Conservation (phyloP, 2,888 invertebrate species). For the Platerodrilus igneus region DNA sequence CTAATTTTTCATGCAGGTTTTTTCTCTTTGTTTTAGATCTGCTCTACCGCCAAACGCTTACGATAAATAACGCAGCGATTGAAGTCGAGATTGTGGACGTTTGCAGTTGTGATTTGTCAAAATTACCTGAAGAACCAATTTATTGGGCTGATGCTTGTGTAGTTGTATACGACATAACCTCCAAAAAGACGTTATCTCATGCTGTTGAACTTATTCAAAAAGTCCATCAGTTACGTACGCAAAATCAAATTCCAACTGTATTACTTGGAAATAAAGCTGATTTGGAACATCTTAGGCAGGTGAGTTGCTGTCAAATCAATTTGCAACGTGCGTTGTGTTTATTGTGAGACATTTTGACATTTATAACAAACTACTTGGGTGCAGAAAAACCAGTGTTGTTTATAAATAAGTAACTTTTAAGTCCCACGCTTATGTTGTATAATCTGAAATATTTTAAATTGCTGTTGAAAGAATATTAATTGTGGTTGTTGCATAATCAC, state of each 20-base stretch:
- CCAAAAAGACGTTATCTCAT: constrained; percentile 64
- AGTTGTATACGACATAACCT: constrained; percentile 73
- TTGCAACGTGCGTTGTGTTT: no score
- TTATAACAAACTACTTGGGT: background rate
- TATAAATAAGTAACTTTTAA: background rate
- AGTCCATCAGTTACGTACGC: constrained; percentile 49
- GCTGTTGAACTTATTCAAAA: constrained; percentile 62
- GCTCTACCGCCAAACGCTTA: constrained; percentile 69
- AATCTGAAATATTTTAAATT: no score
- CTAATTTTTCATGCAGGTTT: constrained; percentile 6
- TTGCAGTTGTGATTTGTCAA: constrained; percentile 65
- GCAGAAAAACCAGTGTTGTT: background rate
- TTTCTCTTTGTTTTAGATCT: constrained; percentile 58
- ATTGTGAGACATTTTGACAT: no score
- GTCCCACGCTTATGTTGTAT: background rate
- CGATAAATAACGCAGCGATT: constrained; percentile 65
- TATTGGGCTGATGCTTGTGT: constrained; percentile 77
- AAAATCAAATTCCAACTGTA: constrained; percentile 57
- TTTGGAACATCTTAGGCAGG: constrained; percentile 72
- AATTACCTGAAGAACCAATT: constrained; percentile 56
- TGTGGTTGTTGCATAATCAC: no score
- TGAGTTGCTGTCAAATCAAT: no score
- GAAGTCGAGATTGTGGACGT: constrained; percentile 78
- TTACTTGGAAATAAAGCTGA: constrained; percentile 77
- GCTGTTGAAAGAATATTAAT: no score